Evolutionary conservation across 2,888 invertebrate species (phyloP).

Genomic region (Torymus auratus): DNA sequence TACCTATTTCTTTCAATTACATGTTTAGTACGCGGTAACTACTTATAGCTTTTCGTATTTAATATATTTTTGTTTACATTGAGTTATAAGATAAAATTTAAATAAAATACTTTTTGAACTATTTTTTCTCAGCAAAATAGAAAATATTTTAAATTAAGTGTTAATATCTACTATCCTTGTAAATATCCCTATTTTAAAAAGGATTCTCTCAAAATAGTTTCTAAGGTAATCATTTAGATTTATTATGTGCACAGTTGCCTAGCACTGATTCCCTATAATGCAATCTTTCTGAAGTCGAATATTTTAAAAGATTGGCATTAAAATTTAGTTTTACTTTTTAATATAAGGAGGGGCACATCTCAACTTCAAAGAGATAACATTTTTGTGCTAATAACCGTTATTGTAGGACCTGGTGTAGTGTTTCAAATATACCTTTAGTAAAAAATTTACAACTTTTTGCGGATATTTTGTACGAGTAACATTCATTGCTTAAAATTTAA

Average conservation of each 20-base stretch:
- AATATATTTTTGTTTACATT: too few species aligned
- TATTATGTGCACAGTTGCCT: conserved; percentile 26
- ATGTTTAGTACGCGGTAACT: neutral
- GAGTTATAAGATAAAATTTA: neutral
- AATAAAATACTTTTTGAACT: conserved; percentile 7
- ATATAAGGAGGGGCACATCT: conserved; percentile 18
- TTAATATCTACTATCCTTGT: neutral
- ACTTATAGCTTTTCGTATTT: too few species aligned
- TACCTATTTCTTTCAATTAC: neutral
- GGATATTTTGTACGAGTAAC: conserved; percentile 73
- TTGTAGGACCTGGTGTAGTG: conserved; percentile 34
- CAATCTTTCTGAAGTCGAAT: conserved; percentile 50
- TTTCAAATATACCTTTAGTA: conserved; percentile 63
- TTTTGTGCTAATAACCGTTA: conserved; percentile 25
- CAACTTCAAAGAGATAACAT: conserved; percentile 36
- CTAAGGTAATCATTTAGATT: neutral
- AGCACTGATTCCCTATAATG: conserved; percentile 28
- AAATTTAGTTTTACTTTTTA: conserved; percentile 21
- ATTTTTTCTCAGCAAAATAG: conserved; percentile 1
- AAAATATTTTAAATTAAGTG: neutral
- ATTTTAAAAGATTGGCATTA: conserved; percentile 21
- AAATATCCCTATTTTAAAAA: neutral
- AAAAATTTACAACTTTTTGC: conserved; percentile 71
- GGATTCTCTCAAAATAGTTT: neutral
- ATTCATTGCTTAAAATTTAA: conserved; percentile 72